Evolutionary conservation across 2,113 vertebrate species (phyloP), one percentile per base, ranked within the genome.

Genomic region (Climacteris rufus): DNA sequence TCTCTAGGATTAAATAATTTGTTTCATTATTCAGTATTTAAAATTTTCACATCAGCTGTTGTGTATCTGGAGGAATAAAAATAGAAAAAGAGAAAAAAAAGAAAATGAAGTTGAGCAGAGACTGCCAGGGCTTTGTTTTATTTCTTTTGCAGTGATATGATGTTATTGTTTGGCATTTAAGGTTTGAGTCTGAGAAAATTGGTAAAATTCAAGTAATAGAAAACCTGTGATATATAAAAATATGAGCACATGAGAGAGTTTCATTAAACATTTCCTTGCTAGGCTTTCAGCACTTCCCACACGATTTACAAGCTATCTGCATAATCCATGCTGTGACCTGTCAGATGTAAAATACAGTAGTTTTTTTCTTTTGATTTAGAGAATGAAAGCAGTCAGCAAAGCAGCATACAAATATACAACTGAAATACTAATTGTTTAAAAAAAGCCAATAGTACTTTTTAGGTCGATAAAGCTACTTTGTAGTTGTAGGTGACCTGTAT

Each of bases 391-490:
- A 71, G 35, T 24, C 31, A 27, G 28, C 20, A 69, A 87, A 83
- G 25, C 54, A 80, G 11, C 30, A 19, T 57, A 35, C 33, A 69
- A 69, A 23, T 35, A 27, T 3, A 17, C 18, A 31, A 10, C 8
- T 44, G 28, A 81, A 56, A 35, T 18, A 61, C 5, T 37, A 68
- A 61, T 54, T 63, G 39, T 57, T 37, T 63, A 22, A 1, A 6
- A 13, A 12, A 7, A 37, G 16, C 3, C 23, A 33, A 1, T 3
- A 18, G 19, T 37, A 11, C 0, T 1, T 27, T 77, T 52, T 61
- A 50, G 40, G 6, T 44, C 18, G 30, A 6, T 75, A 64, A 78
- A 37, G 47, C 50, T 87, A 45, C 52, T 94, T 71, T 84, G 40
- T 59, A 86, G n/a, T n/a, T 94, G 0, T 8, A 35, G n/a, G 6